Base-by-base conservation (phyloP, 2,888 invertebrate species). In the Seladonia tumulorum region DNA sequence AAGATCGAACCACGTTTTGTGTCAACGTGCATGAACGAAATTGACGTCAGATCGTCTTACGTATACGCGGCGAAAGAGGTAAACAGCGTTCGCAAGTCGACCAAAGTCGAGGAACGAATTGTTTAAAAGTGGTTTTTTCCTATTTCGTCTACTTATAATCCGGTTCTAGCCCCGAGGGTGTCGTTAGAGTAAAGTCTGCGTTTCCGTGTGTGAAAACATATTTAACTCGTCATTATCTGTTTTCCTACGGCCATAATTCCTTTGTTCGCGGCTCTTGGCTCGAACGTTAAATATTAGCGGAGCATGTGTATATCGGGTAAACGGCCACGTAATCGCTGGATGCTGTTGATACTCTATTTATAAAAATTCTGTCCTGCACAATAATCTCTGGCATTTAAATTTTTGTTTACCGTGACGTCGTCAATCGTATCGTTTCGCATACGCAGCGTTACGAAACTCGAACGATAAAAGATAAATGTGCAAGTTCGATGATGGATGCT, bases 61-160 rank as follows among this genome's bases (percentile, higher is more conserved):
- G 68, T 35, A 45, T 68, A 60, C 75, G 57, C 47, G 47, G 29
- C 57, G n/a, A 60, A 49, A 79, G 45, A 53, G 63, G 76, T 63
- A 60, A 14, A 25, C 25, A 29, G 2, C 16, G 60, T 60, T 60
- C 60, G 5, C 25, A 5, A 60, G 60, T 25, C 25, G 25, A 60
- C n/a, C 86, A 89, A 88, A 88, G 84, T 68, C 85, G 86, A 77
- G 72, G 79, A 79, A 18, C 70, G 77, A 66, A 68, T 68, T 39
- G 22, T 39, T 39, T 16, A 5, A 35, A 2, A 18, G 14, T 29
- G 2, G 8, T 8, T 66, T 60, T 35, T 16, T 35, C 66, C 8
- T 8, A 66, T 18, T 35, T 2, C 7, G 14, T 25, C 5, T 29
- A 14, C 5, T 1, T 25, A 5, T 35, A 35, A 16, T 66, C 18